These are phyloP conservation scores for Drosophila punjabiensis DNA, from an alignment of 1,140 invertebrate species.

Conservation along the genomic window DNA sequence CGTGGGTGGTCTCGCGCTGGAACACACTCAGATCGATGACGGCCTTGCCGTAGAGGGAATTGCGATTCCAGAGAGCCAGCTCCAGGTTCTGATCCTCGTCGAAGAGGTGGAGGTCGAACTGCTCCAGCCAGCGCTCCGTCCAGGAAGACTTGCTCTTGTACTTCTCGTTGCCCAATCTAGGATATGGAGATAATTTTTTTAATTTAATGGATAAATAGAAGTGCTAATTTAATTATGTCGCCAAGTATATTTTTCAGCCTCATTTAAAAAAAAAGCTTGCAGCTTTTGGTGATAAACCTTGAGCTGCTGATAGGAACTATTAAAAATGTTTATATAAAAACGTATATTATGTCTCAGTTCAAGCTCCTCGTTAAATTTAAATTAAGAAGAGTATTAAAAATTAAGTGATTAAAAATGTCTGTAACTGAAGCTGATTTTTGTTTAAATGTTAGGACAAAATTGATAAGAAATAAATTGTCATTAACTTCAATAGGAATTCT, in stretches of 20 bases:
- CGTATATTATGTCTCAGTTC: neutral
- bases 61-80: constrained; percentile 80
- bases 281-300: neutral
- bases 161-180: constrained; percentile 98
- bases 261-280: too few relatives aligned
- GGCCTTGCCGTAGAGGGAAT: constrained; percentile 88
- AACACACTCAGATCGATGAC: constrained; percentile 94
- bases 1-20: constrained; percentile 96
- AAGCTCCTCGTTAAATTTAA: neutral
- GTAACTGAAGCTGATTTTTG: too few relatives aligned
- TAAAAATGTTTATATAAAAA: too few relatives aligned
- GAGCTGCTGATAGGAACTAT: neutral
- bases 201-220: neutral
- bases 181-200: constrained; percentile 43
- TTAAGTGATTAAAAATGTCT: neutral
- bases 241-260: neutral
- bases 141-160: constrained; percentile 98
- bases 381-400: neutral
- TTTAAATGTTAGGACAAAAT: too few relatives aligned
- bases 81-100: constrained; percentile 88
- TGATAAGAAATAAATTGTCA: too few relatives aligned
- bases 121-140: constrained; percentile 97
- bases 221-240: neutral
- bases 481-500: too few relatives aligned
- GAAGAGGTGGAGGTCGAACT: constrained; percentile 98